Evolutionary conservation across 30 jellyfish, hydroid and myxozoan genomes (phyloP), one percentile per base, ranked within the genome.

Genomic region (Euphysa ruthae): DNA sequence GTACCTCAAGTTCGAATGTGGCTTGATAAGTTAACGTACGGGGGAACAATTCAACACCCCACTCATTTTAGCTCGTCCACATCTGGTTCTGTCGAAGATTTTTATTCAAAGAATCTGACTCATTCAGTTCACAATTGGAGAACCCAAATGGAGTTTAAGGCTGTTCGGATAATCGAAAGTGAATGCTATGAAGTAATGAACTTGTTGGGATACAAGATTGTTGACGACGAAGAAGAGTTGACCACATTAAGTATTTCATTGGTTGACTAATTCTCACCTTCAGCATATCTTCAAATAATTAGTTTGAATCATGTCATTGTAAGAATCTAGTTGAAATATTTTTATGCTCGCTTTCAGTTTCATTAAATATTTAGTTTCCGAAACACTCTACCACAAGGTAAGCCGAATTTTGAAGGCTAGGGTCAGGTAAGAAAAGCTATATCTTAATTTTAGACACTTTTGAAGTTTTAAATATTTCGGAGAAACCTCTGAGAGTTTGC

Each of bases 1-100:
- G 98, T 94, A 13, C 94, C 98, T 19, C 98, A 90, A 52, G 98
- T 90, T 5, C 95, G 98, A n/a, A 81, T 90, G 95, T 90, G 98
- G 98, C 92, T 90, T 38, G 98, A 90, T 63, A 90, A 90, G 61
- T 64, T 90, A 21, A 84, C 98, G 5, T 81, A 90, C 61, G 80
- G 80, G n/a, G 85, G 71, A 1, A 70, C 81, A 6, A 74, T 93
- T 14, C 82, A 88, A 19, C 70, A 83, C 32, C 84, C 83, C n/a
- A 83, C 98, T 6, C 98, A 90, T 22, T 55, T 85, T 24, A 78
- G 98, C 55, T 90, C 98, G 15, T 90, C 98, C 3, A 81, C 98
- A 0, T 90, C 98, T 0, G 98, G 98, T 0, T 90, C 95, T 4
- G 75, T 90, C 23, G 98, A 90, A 71, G 98, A 90, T n/a, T 90